Base-by-base conservation (phyloP, 2,797 vertebrate genomes). In the Ciconia nigra region DNA sequence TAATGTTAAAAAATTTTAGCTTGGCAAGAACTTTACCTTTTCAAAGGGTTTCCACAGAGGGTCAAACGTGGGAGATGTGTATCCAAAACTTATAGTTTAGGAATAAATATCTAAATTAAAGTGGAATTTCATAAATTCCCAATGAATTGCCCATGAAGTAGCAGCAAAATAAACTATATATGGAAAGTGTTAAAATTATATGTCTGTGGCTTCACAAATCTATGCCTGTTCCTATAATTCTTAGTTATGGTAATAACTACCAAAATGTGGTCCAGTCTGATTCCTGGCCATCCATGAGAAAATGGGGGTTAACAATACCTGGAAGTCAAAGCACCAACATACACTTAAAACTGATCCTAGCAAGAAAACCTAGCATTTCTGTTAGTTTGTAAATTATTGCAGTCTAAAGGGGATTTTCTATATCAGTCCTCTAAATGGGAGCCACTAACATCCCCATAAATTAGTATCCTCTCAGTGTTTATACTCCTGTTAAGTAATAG, bases 201-300 rank as follows among this genome's bases (percentile, higher is more conserved):
- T 66, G 33, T 41, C 39, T 61, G 22, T 57, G 28, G 22, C 33
- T 89, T 91, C 69, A 76, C 21, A 72, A 83, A 83, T 49, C 28
- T 25, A 11, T 37, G 59, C 35, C 35, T 77, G 47, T 49, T 95
- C 15, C 21, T 66, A 7, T 28, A 73, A 19, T 15, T 80, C 72
- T 57, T 37, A 77, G n/a, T 44, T 92, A 49, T 10, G 13, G 44
- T 37, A 79, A 49, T 6, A 83, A 61, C 31, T 57, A 61, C 46
- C 8, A 86, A 5, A 1, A 29, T 0, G 0, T 15, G 7, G 4
- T 57, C 20, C 8, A 29, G 19, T 25, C 54, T 33, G 66, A 71
- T 25, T 79, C 62, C 72, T 80, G 54, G 4, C 37, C 37, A 37
- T 47, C 41, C 19, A 7, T 31, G 39, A 78, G 35, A 85, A 58